phyloP scores from a whole-genome alignment of 1,140 invertebrate species.

The Tribolium castaneum region DNA sequence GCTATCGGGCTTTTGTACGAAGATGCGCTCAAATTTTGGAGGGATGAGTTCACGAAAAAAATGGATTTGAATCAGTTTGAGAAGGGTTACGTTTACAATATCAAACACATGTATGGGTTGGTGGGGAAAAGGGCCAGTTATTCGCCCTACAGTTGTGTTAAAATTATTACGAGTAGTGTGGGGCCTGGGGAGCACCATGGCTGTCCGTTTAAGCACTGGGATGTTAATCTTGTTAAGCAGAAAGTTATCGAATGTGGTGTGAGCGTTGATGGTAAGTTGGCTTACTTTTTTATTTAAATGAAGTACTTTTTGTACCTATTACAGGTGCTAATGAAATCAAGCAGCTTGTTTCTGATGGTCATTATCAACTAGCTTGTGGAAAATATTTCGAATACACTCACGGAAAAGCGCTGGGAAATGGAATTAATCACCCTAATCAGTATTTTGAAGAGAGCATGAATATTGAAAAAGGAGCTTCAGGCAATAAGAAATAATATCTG shows the following conservation, averaged over 20 bases:
- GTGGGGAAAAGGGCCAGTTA: slow-evolving; percentile 93
- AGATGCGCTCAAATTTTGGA: slow-evolving; percentile 78
- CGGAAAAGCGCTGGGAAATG: slow-evolving; percentile 68
- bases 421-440: slow-evolving; percentile 92
- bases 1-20: slow-evolving; percentile 67
- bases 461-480: slow-evolving; percentile 40
- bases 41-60: slow-evolving; percentile 89
- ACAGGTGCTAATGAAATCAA: slow-evolving; percentile 64
- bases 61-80: slow-evolving; percentile 94
- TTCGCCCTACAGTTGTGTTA: slow-evolving; percentile 91
- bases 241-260: slow-evolving; percentile 78
- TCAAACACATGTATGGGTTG: slow-evolving; percentile 95
- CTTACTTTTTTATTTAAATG: slow-evolving; percentile 56
- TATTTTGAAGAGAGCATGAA: slow-evolving; percentile 71
- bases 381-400: slow-evolving; percentile 89
- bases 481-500: slow-evolving; percentile 31
- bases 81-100: slow-evolving; percentile 91
- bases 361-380: slow-evolving; percentile 88
- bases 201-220: slow-evolving; percentile 91
- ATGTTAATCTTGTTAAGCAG: slow-evolving; percentile 77
- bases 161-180: slow-evolving; percentile 85
- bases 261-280: slow-evolving; percentile 62
- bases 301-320: neutral
- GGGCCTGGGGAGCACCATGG: slow-evolving; percentile 89
- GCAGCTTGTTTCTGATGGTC: slow-evolving; percentile 73